Evolutionary conservation across 2,888 invertebrate genomes (phyloP).

Genomic region (Lepas anatifera): DNA sequence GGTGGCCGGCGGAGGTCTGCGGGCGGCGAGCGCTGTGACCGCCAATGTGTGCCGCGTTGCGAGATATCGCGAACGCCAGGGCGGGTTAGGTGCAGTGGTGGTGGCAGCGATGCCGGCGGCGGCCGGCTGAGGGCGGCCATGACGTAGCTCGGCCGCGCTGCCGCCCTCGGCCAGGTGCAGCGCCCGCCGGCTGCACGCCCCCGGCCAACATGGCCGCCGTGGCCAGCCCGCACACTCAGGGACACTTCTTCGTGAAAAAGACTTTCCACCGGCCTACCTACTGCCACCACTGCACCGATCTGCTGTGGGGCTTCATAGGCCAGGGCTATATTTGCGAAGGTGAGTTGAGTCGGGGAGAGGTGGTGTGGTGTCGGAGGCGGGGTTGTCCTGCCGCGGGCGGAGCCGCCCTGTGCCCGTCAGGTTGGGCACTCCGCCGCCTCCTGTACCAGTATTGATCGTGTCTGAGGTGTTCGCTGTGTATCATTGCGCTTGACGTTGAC

Average conservation of each 20-base stretch:
- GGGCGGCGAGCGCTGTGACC: neutral
- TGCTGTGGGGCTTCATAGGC: conserved; percentile 99
- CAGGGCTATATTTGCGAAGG: conserved; percentile 99
- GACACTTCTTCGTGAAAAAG: conserved; percentile 99
- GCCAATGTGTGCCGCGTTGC: neutral
- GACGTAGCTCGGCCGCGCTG: conserved; percentile 29
- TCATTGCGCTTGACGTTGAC: too few species aligned
- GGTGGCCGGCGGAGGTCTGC: conserved; percentile 13
- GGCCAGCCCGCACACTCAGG: conserved; percentile 31
- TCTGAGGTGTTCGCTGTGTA: too few species aligned
- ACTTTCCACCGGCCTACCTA: conserved; percentile 99
- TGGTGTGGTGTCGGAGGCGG: too few species aligned
- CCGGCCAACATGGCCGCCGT: conserved; percentile 6
- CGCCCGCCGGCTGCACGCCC: conserved; percentile 28
- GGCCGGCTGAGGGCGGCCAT: conserved; percentile 28
- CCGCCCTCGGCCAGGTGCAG: conserved; percentile 33
- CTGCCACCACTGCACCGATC: conserved; percentile 99
- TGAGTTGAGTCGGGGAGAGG: too few species aligned
- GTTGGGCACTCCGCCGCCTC: too few species aligned
- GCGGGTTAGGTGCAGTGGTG: too few species aligned
- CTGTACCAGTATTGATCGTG: too few species aligned
- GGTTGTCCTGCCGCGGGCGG: too few species aligned
- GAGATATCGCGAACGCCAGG: neutral
- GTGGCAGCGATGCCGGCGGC: conserved; percentile 25
- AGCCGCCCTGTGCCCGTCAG: too few species aligned